A percentile compares a stretch with the other conserved stretches of the same genome.
Evolutionary conservation across 2,888 invertebrate species (phyloP).

Genomic region (Drosophila parthenogenetica): DNA sequence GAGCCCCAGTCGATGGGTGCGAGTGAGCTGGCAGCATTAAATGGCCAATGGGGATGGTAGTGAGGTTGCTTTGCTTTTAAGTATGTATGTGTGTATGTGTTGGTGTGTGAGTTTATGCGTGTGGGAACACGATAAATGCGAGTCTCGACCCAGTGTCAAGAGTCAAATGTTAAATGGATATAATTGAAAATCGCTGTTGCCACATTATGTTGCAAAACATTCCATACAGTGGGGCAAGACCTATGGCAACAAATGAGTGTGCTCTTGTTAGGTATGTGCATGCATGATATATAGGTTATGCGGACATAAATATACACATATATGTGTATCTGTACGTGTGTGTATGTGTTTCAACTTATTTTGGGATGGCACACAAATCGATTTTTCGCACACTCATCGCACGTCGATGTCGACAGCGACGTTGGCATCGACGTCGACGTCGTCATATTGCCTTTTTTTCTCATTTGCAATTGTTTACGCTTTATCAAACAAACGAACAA

Average conservation of each 20-base stretch:
- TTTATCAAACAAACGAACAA: constrained; percentile 64
- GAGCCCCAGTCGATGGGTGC: constrained; percentile 9
- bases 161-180: constrained; percentile 66
- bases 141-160: constrained; percentile 56
- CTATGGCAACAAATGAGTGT: constrained; percentile 44
- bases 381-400: constrained; percentile 76
- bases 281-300: constrained; percentile 42
- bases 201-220: constrained; percentile 8
- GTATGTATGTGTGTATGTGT: constrained; percentile 11
- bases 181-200: constrained; percentile 70
- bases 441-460: constrained; percentile 48
- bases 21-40: constrained; percentile 34
- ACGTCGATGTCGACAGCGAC: constrained; percentile 35
- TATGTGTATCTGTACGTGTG: constrained; percentile 8
- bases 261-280: background rate
- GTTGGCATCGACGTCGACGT: constrained; percentile 25
- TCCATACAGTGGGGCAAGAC: constrained; percentile 16
- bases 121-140: constrained; percentile 39
- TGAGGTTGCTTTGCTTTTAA: constrained; percentile 36
- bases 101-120: constrained; percentile 7
- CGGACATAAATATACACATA: constrained; percentile 1
- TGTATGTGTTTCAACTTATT: constrained; percentile 51
- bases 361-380: constrained; percentile 78
- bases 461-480: constrained; percentile 79
- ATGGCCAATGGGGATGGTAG: constrained; percentile 57